Evolutionary conservation across 2,888 invertebrate genomes (phyloP), one percentile per base, ranked within the genome.

Genomic region (Hypercompe scribonia): DNA sequence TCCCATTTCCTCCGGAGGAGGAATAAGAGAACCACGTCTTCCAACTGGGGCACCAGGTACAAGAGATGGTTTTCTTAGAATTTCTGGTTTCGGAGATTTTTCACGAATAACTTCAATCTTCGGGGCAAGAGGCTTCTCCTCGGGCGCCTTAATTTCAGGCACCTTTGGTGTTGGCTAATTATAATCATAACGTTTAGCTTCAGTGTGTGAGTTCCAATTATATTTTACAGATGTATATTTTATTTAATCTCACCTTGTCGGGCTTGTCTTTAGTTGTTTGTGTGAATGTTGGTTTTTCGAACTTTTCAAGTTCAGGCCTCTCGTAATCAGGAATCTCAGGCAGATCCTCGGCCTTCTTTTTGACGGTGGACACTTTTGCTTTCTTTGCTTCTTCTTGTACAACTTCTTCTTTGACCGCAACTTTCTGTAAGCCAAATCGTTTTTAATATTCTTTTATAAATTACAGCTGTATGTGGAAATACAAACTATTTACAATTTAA

Each of bases 61-160:
- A 81, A 98, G 91, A 0, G 98, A 98, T 34, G 97, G 96, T 90
- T 98, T 98, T 82, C 98, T 96, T 66, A 90, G 93, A 84, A 96
- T 96, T 80, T 97, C 97, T 61, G 95, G 95, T 84, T 96, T 95
- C 4, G 97, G 97, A 36, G 97, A 97, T 87, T 97, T 97, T 89
- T 98, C 98, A 77, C 97, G 97, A 83, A 97, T 97, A 46, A 99
- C 98, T 92, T 98, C 98, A 89, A 99, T 98, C 93, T 98, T 98
- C 18, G 98, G 98, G 75, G 98, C 97, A 67, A 97, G 96, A 15
- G 88, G 89, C 58, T 92, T 93, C 67, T 93, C 93, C 72, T 96
- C 96, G 0, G 97, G 97, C 67, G 97, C 97, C 85, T 97, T 97
- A 83, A 97, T 97, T 94, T 97, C 97, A 4, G 98, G 97, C 82